phyloP scores from a whole-genome alignment of 1,140 invertebrate genomes.

The Theocolax elegans region DNA sequence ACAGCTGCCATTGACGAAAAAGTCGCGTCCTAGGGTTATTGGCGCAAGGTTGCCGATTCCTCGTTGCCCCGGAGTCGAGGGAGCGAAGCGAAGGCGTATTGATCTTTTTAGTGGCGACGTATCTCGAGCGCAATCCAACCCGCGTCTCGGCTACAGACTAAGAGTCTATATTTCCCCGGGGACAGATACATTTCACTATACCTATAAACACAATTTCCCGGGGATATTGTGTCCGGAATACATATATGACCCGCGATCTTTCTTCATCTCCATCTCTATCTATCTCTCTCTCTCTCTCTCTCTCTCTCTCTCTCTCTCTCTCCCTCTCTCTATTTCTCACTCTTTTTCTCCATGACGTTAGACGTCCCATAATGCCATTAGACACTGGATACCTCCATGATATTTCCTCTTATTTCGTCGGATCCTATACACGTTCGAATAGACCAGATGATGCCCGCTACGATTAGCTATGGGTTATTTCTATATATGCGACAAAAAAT shows the following conservation, averaged over 20 bases:
- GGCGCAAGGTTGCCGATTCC: background rate
- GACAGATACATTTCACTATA: conserved; percentile 66
- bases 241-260: conserved; percentile 40
- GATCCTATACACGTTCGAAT: too few relatives aligned
- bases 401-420: too few relatives aligned
- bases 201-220: conserved; percentile 67
- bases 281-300: conserved; percentile 1
- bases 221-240: conserved; percentile 60
- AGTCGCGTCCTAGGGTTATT: background rate
- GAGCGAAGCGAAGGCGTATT: conserved; percentile 57
- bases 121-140: conserved; percentile 63
- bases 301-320: conserved; percentile 4
- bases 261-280: too few relatives aligned
- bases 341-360: too few relatives aligned
- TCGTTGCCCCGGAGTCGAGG: too few relatives aligned
- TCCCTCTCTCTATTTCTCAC: too few relatives aligned
- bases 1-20: conserved; percentile 38
- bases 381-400: too few relatives aligned
- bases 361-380: too few relatives aligned
- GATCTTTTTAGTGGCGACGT: conserved; percentile 67
- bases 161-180: conserved; percentile 68
- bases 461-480: too few relatives aligned
- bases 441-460: too few relatives aligned
- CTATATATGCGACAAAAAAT: too few relatives aligned
- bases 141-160: conserved; percentile 37